Percentiles rank a stretch among this genome's conserved stretches.
Evolutionary conservation across 2,797 vertebrate species (phyloP).

Genomic region (Epinephelus awoara): DNA sequence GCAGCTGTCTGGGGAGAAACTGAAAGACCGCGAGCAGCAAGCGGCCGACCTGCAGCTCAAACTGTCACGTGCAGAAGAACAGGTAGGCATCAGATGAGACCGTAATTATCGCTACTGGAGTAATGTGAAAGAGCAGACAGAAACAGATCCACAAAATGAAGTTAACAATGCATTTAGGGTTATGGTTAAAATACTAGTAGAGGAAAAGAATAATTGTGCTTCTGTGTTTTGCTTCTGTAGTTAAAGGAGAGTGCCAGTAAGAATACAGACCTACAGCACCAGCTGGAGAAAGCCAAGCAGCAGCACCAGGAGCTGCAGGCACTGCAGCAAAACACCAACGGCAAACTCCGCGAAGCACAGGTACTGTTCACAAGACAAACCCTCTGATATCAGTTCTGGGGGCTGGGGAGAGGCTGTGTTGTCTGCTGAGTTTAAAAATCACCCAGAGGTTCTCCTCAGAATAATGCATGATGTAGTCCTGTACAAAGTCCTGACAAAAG

Average conservation of each 20-base stretch:
- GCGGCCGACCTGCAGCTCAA: slow-evolving; percentile 95
- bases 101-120: background rate
- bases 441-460: background rate
- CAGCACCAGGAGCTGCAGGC: slow-evolving; percentile 96
- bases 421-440: background rate
- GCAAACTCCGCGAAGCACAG: slow-evolving; percentile 97
- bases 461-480: background rate
- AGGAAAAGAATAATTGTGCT: background rate
- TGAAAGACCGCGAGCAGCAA: slow-evolving; percentile 97
- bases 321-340: slow-evolving; percentile 94
- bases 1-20: slow-evolving; percentile 96
- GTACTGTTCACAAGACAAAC: slow-evolving; percentile 72
- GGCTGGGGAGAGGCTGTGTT: background rate
- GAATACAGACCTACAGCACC: slow-evolving; percentile 93
- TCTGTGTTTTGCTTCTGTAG: slow-evolving; percentile 76
- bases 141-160: no score
- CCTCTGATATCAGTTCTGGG: background rate
- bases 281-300: slow-evolving; percentile 95
- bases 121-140: background rate
- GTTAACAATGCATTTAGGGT: no score
- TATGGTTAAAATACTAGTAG: background rate
- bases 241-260: slow-evolving; percentile 91
- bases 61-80: slow-evolving; percentile 94
- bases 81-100: slow-evolving; percentile 83
- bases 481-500: background rate